Evolutionary conservation across 1,140 invertebrate genomes (phyloP), one percentile per base, ranked within the genome.

Genomic region (Heliconius melpomene): DNA sequence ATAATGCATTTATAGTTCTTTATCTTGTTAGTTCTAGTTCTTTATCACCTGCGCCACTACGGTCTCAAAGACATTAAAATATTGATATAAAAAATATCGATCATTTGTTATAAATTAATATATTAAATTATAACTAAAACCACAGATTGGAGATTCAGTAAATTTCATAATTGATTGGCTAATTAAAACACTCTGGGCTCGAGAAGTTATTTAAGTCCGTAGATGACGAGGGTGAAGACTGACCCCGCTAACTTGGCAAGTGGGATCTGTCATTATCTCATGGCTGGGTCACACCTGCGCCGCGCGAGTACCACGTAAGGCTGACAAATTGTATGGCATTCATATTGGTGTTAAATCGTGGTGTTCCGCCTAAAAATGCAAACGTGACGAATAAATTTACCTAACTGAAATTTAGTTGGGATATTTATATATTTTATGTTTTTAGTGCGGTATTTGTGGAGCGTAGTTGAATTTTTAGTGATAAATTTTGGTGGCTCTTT

Each of bases 261-360:
- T 87, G 80, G 85, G 85, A 89, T 90, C 83, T 81, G 86, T 90
- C 87, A 89, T 90, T 88, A 78, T 78, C 71, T 70, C 66, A 36
- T 26, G 75, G 54, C 54, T 18, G 26, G 74, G 77, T 78, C 79
- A 76, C 89, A 87, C 87, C 86, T 90, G 88, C 83, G 84, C 83
- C 38, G 46, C 29, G 72, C 77, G 72, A 78, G 73, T 78, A 78
- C 75, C 75, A 76, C 82, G 84, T 89, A 88, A 90, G 87, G 84
- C 87, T 89, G 85, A 90, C 86, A 88, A 90, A 90, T 90, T 81
- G 86, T 81, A 84, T 85, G 83, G 88, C 89, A 90, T 89, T 86
- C 89, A 85, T 90, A 90, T 86, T 82, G 85, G 54, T 57, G 29
- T 32, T 20, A 23, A 52, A 57, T 9, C 5, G 57, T 29, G 57